Base-by-base conservation (phyloP, 2,797 vertebrate species). In the Neomorphus geoffroyi region DNA sequence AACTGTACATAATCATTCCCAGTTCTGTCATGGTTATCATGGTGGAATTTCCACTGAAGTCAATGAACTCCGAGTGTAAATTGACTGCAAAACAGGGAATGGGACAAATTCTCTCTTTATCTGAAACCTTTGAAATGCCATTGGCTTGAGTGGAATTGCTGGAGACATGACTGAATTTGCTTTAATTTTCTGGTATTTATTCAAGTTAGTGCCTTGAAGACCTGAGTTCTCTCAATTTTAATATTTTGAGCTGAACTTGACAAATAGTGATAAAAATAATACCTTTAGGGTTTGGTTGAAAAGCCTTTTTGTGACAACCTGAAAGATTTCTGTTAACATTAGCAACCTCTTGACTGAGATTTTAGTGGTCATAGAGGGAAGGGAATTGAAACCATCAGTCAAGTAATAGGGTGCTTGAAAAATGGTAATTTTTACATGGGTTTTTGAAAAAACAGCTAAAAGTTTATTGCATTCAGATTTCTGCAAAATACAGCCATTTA, bases 141-240 rank as follows among this genome's bases (percentile, higher is more conserved):
- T 64, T 87, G 71, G 50, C 78, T 81, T 73, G 64, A 92, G 53
- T 61, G 60, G 73, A 95, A 90, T 85, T 95, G 78, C 70, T 92
- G 69, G 74, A 94, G 83, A 95, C 56, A 67, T 85, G 73, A 86
- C 80, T 90, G 61, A 89, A 93, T 95, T 96, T 92, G 22, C 69
- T 93, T 96, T 94, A 85, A 92, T 95, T 87, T 96, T 95, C 80
- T 95, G 80, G 72, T 91, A 86, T 96, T 96, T 91, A 93, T 96
- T 96, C 81, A 87, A 67, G 65, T 80, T 74, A 91, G 30, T 90
- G 93, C 89, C 96, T 94, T 10, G n/a, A 80, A 96, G 93, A 97
- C n/a, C 39, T 86, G 73, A 93, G 74, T 83, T 93, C 58, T 86
- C 65, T 92, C 72, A 82, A 87, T 95, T 96, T 96, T 87, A 93